Base-by-base conservation (phyloP, 2,113 vertebrate species). In the Opisthocomus hoazin region DNA sequence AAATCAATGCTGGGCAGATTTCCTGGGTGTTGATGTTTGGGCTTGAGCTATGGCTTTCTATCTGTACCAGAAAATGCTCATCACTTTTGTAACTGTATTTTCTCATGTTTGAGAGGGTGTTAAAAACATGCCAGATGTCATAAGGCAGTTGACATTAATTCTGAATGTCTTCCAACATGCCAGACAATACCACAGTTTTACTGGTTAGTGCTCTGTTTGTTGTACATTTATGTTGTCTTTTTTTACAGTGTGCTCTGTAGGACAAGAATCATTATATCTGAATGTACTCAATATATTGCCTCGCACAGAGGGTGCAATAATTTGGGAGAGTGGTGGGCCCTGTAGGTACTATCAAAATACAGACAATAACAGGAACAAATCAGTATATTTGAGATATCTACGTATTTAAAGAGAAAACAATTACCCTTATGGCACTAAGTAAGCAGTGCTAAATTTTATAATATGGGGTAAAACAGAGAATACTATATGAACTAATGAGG, bases 261-360 rank as follows among this genome's bases (percentile, higher is more conserved):
- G n/a, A 41, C 9, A 78, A 48, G 27, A 89, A 83, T 73, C 85
- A 16, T 53, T 53, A 30, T 20, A 39, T 68, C 19, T 87, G 63
- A 73, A 48, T 34, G 6, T 36, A 53, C 34, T 32, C 32, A 78
- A 9, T 37, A 37, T 78, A 87, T 63, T 75, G 22, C 20, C 23
- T 37, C 26, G 17, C 13, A 69, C 8, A 64, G 10, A 66, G 29
- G 21, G 7, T 16, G 46, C 26, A 64, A 30, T n/a, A 51, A n/a
- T 8, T 41, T 58, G 6, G 11, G 13, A 18, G 6, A 7, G 6
- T 32, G 3, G 6, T 50, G 9, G 6, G 4, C 65, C 21, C 3
- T 56, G 15, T 46, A 46, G 26, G 12, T 58, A 45, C 5, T 48
- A 37, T 26, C 27, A 81, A 84, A 87, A 66, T 29, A 53, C 10